Evolutionary conservation across 2,888 invertebrate genomes (phyloP), one percentile per base, ranked within the genome.

Genomic region (Eupithecia exiguata): DNA sequence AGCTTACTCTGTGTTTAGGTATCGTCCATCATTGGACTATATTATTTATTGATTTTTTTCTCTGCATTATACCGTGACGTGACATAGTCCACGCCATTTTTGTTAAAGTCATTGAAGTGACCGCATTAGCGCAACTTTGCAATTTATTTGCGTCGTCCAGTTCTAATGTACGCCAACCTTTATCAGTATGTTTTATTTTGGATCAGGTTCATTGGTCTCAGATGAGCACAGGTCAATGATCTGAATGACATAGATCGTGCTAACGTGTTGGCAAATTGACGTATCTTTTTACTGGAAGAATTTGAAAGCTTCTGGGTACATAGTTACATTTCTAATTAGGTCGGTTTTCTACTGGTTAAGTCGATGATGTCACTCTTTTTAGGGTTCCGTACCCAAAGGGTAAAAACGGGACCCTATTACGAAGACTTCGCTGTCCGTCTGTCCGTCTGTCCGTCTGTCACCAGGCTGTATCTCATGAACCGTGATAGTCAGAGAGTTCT

Each of bases 121-220:
- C 1, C 18, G 18, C 16, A 16, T 46, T 46, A 46, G 38, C 21
- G 2, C 40, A n/a, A 16, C n/a, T 36, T 36, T 12, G n/a, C 38
- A 38, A n/a, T 36, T 38, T 10, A n/a, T 38, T n/a, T 36, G 12
- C 6, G 21, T 21, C 40, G 12, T 5, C 14, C 10, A 6, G 14
- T 40, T 38, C 21, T 40, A 40, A 66, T 66, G 25, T 66, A 21
- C 66, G 36, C 66, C 25, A 40, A 40, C 40, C 66, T 66, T 66
- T 38, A 66, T n/a, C 66, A 38, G 72, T 74, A 74, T 79, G 77
- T 80, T 80, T 80, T 80, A 81, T 81, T 79, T 81, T 79, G 76
- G 77, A 77, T 72, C 62, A 70, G 65, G 81, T 78, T 81, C 81
- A 77, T 71, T 79, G 77, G 49, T 72, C 81, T 58, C 70, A 70